phyloP scores from a whole-genome alignment of 37 sponge, comb jelly and placozoan species.

The Dysidea cf. avara region DNA sequence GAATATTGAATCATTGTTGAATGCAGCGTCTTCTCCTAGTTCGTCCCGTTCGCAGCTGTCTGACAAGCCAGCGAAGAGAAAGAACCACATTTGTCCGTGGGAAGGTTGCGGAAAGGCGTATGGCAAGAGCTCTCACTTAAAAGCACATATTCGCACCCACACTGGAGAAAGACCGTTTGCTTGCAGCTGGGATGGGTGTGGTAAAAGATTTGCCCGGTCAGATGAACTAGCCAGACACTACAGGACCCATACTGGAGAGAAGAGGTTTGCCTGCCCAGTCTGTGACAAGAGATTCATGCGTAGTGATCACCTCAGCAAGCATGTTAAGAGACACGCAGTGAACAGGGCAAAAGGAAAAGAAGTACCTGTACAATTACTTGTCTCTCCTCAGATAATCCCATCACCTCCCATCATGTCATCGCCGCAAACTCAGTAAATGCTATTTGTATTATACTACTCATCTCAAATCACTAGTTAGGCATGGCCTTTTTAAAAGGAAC shows the following conservation, averaged over 20 bases:
- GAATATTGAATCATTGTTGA: conserved; percentile 76
- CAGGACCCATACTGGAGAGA: conserved; percentile 99
- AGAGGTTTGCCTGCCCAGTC: conserved; percentile 93
- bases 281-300: conserved; percentile 99
- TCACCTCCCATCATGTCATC: background rate
- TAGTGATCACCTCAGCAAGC: conserved; percentile 96
- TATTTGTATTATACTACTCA: background rate
- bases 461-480: too few species aligned
- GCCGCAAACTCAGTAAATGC: conserved; percentile 3
- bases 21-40: conserved; percentile 58
- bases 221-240: conserved; percentile 97
- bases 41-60: conserved; percentile 5
- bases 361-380: background rate
- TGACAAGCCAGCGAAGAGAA: conserved; percentile 58
- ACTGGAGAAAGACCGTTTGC: conserved; percentile 97
- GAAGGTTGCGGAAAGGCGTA: conserved; percentile 90
- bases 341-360: conserved; percentile 52
- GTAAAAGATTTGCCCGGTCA: conserved; percentile 96
- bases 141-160: conserved; percentile 98
- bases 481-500: too few species aligned
- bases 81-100: conserved; percentile 88
- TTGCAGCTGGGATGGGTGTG: conserved; percentile 93
- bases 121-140: conserved; percentile 97
- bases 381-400: conserved; percentile 2
- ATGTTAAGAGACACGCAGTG: conserved; percentile 88